Conservation (phyloP, 2,113 vertebrate species). For the Zootoca vivipara region DNA sequence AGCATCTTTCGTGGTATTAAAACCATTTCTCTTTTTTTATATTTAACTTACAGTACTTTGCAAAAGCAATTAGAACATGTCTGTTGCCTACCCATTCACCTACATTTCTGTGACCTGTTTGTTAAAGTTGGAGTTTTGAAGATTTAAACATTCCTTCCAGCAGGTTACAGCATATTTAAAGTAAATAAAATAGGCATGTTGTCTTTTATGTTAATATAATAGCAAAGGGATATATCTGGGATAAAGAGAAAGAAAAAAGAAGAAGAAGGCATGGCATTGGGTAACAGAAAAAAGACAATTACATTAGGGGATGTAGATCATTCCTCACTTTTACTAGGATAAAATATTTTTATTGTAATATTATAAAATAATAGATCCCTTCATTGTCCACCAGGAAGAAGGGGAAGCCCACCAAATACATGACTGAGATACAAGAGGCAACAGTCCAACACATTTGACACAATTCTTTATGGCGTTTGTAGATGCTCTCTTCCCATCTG, state of each 20-base stretch:
- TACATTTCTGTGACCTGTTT: slow-evolving; percentile 12
- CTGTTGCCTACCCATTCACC: background rate
- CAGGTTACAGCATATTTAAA: background rate
- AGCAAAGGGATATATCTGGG: background rate
- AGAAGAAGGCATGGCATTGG: background rate
- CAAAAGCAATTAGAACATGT: slow-evolving; percentile 26
- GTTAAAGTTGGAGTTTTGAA: background rate
- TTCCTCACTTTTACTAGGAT: background rate
- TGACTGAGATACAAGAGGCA: slow-evolving; percentile 27
- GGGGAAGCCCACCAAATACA: background rate
- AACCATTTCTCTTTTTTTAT: slow-evolving; percentile 60
- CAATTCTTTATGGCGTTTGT: background rate
- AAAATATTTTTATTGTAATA: background rate
- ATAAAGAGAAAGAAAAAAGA: background rate
- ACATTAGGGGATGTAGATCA: background rate
- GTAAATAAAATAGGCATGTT: background rate
- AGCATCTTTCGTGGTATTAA: slow-evolving; percentile 62
- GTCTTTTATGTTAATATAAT: background rate
- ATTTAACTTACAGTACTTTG: slow-evolving; percentile 45
- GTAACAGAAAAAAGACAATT: background rate
- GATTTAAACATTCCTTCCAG: background rate
- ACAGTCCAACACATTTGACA: background rate
- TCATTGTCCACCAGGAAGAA: background rate
- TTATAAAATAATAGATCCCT: background rate
- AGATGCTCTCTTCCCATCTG: background rate